phyloP scores from a whole-genome alignment of 2,113 vertebrate species.

The Chaetodon trifascialis region DNA sequence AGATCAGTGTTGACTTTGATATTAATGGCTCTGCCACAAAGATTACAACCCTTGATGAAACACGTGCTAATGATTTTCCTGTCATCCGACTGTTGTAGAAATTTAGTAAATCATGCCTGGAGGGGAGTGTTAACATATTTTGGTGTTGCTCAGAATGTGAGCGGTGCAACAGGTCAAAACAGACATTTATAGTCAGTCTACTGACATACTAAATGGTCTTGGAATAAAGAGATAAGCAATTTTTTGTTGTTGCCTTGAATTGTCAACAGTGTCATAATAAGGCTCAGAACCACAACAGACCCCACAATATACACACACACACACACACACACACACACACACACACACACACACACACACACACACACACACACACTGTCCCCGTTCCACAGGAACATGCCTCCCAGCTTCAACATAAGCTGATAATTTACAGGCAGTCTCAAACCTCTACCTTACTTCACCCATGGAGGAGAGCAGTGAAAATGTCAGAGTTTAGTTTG shows the following conservation, averaged over 20 bases:
- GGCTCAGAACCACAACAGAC: constrained; percentile 24
- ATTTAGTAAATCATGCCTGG: background rate
- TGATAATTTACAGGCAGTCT: constrained; percentile 70
- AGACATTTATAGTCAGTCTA: background rate
- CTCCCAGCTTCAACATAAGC: constrained; percentile 60
- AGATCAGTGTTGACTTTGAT: background rate
- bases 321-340: background rate
- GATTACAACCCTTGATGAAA: background rate
- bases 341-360: background rate
- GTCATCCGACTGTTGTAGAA: background rate
- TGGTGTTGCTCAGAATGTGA: background rate
- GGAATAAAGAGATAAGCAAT: constrained; percentile 19
- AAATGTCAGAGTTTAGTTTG: constrained; percentile 77
- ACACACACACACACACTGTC: background rate
- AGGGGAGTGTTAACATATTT: background rate
- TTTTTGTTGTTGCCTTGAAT: constrained; percentile 47
- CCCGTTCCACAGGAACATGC: constrained; percentile 41
- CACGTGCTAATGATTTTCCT: background rate
- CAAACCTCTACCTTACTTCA: constrained; percentile 49
- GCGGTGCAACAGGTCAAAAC: background rate
- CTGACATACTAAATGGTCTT: background rate
- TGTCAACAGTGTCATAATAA: constrained; percentile 37
- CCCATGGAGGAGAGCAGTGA: constrained; percentile 56
- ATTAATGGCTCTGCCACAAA: background rate
- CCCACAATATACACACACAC: constrained; percentile 6